Base-by-base conservation (phyloP, 2,797 vertebrate genomes). In the Falco columbarius region DNA sequence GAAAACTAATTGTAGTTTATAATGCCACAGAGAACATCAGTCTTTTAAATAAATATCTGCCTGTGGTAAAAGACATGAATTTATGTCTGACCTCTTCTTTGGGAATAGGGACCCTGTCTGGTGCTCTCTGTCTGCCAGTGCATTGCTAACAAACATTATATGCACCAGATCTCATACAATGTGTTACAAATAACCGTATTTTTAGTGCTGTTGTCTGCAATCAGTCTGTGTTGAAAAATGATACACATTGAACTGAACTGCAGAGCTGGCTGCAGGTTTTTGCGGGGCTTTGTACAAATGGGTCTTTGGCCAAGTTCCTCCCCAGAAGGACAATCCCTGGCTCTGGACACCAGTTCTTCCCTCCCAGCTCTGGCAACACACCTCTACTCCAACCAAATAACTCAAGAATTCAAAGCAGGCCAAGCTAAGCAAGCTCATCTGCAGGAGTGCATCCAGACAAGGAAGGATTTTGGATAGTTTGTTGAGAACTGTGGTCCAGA, bases 301-400 rank as follows among this genome's bases (percentile, higher is more conserved):
- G 49, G 9, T 72, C 61, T 74, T 55, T 3, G 52, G 94, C 94
- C 94, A 96, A 93, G 29, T 92, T 96, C 61, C 54, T 92, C 95
- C 71, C 40, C 84, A 96, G 67, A 87, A 95, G 68, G 92, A 93
- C 89, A 94, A 95, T 92, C 84, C 81, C 75, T 97, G 94, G 96
- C 94, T 93, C 81, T 52, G 46, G 61, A 80, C 72, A 91, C 8
- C 32, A 82, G n/a, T 47, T 91, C 90, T 95, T 95, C 82, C 61
- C 68, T 89, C 90, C 68, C 71, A 93, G 80, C 47, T 68, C 88
- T 96, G 93, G 96, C 92, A 96, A 86, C 30, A 86, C 77, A 94
- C 83, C 79, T 92, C 93, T 56, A 86, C 77, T 96, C 47, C 63
- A 91, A 92, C 71, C 84, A 92, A 91, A 82, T 77, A 97, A 95